These are phyloP conservation scores for Ptilorrhoa leucosticta DNA, from an alignment of 2,113 vertebrate species.

Conservation along the genomic window DNA sequence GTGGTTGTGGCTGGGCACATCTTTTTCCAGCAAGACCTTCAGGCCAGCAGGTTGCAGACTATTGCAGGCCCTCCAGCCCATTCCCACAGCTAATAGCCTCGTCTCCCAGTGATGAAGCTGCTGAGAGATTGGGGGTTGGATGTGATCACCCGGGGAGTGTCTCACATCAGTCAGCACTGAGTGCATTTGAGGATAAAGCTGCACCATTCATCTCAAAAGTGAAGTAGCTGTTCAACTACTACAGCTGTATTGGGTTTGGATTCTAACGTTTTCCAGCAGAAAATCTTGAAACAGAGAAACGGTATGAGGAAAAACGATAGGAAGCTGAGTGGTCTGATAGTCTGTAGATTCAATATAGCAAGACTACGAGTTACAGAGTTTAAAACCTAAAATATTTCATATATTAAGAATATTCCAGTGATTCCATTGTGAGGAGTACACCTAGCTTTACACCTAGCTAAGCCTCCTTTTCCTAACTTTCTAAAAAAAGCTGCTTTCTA, in stretches of 20 bases:
- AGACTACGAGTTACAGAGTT: background rate
- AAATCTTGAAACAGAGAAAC: background rate
- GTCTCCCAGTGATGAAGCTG: background rate
- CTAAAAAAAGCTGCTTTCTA: background rate
- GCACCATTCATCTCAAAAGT: background rate
- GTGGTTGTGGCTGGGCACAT: fast-evolving
- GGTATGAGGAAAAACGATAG: background rate
- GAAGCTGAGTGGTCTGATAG: background rate
- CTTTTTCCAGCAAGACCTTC: background rate
- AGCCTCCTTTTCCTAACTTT: background rate
- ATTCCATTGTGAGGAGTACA: background rate
- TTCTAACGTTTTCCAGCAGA: background rate
- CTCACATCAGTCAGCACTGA: background rate
- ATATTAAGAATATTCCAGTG: background rate
- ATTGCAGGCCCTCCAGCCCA: background rate
- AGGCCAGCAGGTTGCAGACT: background rate
- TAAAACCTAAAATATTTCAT: background rate
- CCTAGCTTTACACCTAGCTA: background rate
- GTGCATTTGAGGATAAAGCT: background rate
- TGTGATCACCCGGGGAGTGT: background rate
- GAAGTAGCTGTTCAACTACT: background rate
- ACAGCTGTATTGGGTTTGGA: background rate
- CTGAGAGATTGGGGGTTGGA: background rate
- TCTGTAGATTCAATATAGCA: background rate
- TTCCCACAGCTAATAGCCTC: background rate